These are phyloP conservation scores for Papilio protenor DNA, from an alignment of 2,888 invertebrate species.

Conservation along the genomic window DNA sequence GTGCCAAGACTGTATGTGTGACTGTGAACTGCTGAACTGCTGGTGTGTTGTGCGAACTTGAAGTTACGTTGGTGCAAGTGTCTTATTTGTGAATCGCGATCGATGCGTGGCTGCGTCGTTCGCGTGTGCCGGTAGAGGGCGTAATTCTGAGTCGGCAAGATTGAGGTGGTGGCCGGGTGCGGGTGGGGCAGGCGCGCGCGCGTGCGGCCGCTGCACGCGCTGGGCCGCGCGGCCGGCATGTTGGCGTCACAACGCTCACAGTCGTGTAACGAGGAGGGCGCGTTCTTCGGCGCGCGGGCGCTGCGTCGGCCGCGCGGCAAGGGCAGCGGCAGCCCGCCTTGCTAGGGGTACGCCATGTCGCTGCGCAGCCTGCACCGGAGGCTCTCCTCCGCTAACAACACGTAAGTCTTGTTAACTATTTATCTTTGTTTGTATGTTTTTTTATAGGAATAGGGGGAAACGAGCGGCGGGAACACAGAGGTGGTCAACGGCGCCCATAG, in stretches of 20 bases:
- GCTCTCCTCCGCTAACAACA: conserved; percentile 85
- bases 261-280: conserved; percentile 83
- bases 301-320: conserved; percentile 85
- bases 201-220: conserved; percentile 81
- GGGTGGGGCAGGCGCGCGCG: conserved; percentile 83
- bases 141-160: conserved; percentile 65
- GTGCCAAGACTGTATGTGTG: conserved; percentile 58
- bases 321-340: conserved; percentile 84
- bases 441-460: no score
- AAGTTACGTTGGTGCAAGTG: conserved; percentile 38
- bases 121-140: conserved; percentile 42
- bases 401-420: conserved; percentile 70
- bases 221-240: conserved; percentile 80
- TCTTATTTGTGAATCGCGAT: conserved; percentile 38
- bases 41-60: conserved; percentile 50
- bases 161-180: conserved; percentile 82
- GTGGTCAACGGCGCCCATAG: no score
- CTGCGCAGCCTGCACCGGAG: conserved; percentile 87
- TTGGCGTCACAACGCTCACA: conserved; percentile 82
- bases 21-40: conserved; percentile 41
- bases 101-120: conserved; percentile 43
- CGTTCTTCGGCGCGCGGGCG: conserved; percentile 83
- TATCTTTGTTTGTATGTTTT: no score
- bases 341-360: conserved; percentile 87
- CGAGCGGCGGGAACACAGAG: no score